Base-by-base conservation (phyloP, 2,113 vertebrate species). In the Polyodon spathula region DNA sequence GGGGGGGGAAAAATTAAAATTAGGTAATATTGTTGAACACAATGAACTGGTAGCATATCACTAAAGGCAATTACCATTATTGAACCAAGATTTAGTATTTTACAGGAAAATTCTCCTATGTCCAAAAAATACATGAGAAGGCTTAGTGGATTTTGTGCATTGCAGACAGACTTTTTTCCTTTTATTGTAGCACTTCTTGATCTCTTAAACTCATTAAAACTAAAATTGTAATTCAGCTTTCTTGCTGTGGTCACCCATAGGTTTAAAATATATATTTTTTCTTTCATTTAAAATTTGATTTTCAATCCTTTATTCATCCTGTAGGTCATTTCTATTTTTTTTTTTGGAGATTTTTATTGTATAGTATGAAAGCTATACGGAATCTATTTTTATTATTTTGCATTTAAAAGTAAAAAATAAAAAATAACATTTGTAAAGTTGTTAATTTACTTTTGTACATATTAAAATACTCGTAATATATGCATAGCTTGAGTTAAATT, bases 351-450 rank as follows among this genome's bases (percentile, higher is more conserved):
- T 74, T 75, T 72, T 74, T 80, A 79, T 79, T 79, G 72, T 73
- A 76, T 76, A 69, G 65, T 66, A 72, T 68, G 66, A 71, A 74
- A 57, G 69, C 71, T 72, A 68, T 78, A 73, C 68, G 71, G 61
- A 71, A 75, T 75, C 73, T 76, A 66, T 80, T 82, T 84, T 76
- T 73, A 77, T 78, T 55, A 62, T 78, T 80, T 81, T 84, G 66
- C 75, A 84, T 81, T 27, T 86, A 84, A 84, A 58, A 65, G 55
- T 65, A 58, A 64, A 37, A 55, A 50, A 55, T 17, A 55, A 55
- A 17, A 55, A 55, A 55, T 27, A 27, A 27, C 27, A 27, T 37
- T 17, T 37, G 17, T 16, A 37, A 55, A 17, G 53, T 55, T 55
- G 53, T 55, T 9, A 37, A 55, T 55, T 50, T 50, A 50, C 48